Evolutionary conservation across 2,113 vertebrate genomes (phyloP).

Genomic region (Channa argus): DNA sequence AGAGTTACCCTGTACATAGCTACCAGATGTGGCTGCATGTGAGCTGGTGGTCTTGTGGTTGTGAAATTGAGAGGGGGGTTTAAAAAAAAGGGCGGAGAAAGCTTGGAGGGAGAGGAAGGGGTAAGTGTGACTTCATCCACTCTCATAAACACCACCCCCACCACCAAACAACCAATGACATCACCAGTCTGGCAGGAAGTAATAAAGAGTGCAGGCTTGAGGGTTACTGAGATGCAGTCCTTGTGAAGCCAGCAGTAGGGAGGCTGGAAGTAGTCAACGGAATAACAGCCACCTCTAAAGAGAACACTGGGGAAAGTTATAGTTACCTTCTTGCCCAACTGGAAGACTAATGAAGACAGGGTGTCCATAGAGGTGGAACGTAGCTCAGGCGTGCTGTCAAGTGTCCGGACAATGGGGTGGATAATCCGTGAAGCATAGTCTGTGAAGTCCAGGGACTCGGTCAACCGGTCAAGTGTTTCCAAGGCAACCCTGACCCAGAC

Average conservation of each 20-base stretch:
- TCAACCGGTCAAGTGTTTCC: constrained; percentile 95
- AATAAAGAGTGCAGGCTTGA: constrained; percentile 46
- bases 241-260: constrained; percentile 52
- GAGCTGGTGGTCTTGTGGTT: constrained; percentile 38
- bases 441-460: constrained; percentile 97
- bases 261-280: constrained; percentile 38
- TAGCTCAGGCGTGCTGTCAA: constrained; percentile 94
- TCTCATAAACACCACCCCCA: constrained; percentile 70
- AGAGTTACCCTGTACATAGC: constrained; percentile 52
- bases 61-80: constrained; percentile 38
- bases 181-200: constrained; percentile 78
- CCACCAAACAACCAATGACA: constrained; percentile 66
- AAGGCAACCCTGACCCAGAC: constrained; percentile 87
- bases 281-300: constrained; percentile 49
- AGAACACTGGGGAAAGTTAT: constrained; percentile 60
- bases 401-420: constrained; percentile 93
- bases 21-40: constrained; percentile 46
- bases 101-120: constrained; percentile 14
- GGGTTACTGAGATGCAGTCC: constrained; percentile 38
- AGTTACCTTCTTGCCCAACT: constrained; percentile 96
- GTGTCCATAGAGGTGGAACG: constrained; percentile 96
- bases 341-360: constrained; percentile 95
- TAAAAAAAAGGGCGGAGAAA: constrained; percentile 17
- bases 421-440: constrained; percentile 98
- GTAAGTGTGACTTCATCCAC: constrained; percentile 71